Conservation (phyloP, 2,888 invertebrate genomes). For the Pterobdella sp. region DNA sequence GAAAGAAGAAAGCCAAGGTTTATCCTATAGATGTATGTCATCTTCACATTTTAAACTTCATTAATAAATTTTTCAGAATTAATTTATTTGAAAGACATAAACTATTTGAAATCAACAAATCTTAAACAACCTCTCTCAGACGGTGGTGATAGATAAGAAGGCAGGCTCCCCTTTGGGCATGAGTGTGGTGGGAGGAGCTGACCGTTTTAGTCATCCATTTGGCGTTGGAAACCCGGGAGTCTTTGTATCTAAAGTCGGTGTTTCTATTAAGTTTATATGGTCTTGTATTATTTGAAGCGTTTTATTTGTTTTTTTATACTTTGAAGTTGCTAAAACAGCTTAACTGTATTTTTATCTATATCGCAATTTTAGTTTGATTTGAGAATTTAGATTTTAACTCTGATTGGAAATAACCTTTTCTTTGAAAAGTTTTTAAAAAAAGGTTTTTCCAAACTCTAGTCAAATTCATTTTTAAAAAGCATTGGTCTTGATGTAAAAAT, state of each 20-base stretch:
- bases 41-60: neutral
- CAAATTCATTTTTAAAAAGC: no score
- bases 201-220: slow-evolving; percentile 96
- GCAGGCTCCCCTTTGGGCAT: slow-evolving; percentile 89
- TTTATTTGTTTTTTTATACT: no score
- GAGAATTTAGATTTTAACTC: no score
- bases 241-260: slow-evolving; percentile 81
- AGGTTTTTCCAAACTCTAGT: no score
- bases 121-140: slow-evolving; percentile 56
- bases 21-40: slow-evolving; percentile 11
- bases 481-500: no score
- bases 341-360: no score
- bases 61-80: neutral
- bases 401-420: no score
- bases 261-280: no score
- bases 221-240: slow-evolving; percentile 89
- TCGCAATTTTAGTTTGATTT: no score
- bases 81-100: neutral
- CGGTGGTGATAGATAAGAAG: slow-evolving; percentile 70
- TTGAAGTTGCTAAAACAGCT: no score
- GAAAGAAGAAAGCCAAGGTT: slow-evolving; percentile 9
- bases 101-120: slow-evolving; percentile 4
- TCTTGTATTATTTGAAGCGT: no score
- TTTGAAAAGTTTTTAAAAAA: no score
- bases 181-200: slow-evolving; percentile 95